A percentile compares a stretch with the other conserved stretches of the same genome.
These are phyloP conservation scores for Coelopa pilipes DNA, from an alignment of 2,888 invertebrate species.

Conservation along the genomic window DNA sequence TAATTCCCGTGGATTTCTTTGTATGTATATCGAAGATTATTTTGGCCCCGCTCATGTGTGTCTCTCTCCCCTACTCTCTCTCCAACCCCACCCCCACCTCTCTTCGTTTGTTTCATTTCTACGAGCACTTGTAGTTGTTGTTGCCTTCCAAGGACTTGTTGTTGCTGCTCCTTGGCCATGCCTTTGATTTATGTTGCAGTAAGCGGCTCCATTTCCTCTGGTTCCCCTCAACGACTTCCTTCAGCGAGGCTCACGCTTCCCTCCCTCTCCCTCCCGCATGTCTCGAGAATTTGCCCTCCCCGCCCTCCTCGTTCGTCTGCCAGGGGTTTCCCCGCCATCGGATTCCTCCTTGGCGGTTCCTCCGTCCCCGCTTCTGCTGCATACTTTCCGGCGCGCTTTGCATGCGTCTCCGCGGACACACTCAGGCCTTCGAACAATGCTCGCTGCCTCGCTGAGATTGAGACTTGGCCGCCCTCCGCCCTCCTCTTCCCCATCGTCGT, in stretches of 20 bases:
- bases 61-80: too few species aligned
- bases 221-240: too few species aligned
- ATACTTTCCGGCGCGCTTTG: constrained; percentile 23
- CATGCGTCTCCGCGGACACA: constrained; percentile 19
- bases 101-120: too few species aligned
- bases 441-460: constrained; percentile 8
- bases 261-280: neutral
- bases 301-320: too few species aligned
- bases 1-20: neutral
- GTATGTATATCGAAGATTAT: too few species aligned
- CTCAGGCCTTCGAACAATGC: constrained; percentile 4
- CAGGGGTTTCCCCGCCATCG: too few species aligned
- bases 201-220: constrained; percentile 31
- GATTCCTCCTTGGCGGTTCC: neutral
- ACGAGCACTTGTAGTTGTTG: too few species aligned
- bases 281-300: too few species aligned
- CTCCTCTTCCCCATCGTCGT: neutral
- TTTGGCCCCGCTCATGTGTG: too few species aligned
- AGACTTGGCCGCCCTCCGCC: neutral
- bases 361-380: neutral
- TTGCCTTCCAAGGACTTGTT: neutral
- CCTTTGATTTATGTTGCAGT: constrained; percentile 35
- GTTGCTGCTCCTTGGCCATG: constrained; percentile 21
- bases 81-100: too few species aligned
- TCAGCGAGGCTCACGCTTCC: too few species aligned